phyloP scores from a whole-genome alignment of 2,113 vertebrate genomes.

The Caretta caretta region DNA sequence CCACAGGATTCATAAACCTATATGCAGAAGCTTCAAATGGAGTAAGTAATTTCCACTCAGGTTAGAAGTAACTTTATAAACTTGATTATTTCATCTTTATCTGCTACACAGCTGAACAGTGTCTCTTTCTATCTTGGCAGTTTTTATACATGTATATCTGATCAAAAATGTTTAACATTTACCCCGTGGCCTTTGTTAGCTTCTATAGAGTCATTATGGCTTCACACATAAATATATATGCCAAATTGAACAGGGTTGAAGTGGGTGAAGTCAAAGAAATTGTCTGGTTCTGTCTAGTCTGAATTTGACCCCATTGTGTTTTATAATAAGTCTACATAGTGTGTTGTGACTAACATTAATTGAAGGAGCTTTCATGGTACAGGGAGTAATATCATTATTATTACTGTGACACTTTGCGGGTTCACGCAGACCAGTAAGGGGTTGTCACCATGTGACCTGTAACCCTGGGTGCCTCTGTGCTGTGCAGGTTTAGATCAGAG shows the following conservation, averaged over 20 bases:
- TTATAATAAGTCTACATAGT: not conserved
- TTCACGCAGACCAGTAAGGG: too few relatives aligned
- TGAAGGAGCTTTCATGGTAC: not conserved
- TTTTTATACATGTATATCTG: slow-evolving; percentile 13
- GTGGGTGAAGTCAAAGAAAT: not conserved
- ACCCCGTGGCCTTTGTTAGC: not conserved
- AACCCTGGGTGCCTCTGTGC: not conserved
- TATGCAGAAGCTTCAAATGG: not conserved
- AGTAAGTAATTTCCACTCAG: not conserved
- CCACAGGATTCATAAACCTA: not conserved
- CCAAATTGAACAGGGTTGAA: not conserved
- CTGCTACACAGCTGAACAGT: not conserved
- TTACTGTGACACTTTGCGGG: not conserved
- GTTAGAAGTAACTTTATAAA: not conserved
- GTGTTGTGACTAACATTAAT: not conserved
- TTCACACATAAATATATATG: not conserved
- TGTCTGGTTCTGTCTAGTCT: not conserved
- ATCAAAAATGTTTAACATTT: not conserved
- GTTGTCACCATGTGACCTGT: not conserved
- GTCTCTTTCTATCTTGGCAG: not conserved
- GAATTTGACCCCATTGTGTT: not conserved
- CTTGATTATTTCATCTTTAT: slow-evolving; percentile 9
- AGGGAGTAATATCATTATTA: not conserved
- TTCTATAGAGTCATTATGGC: not conserved
- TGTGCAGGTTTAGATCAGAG: not conserved